Evolutionary conservation across 2,113 vertebrate species (phyloP), one percentile per base, ranked within the genome.

Genomic region (Nothoprocta pentlandii): DNA sequence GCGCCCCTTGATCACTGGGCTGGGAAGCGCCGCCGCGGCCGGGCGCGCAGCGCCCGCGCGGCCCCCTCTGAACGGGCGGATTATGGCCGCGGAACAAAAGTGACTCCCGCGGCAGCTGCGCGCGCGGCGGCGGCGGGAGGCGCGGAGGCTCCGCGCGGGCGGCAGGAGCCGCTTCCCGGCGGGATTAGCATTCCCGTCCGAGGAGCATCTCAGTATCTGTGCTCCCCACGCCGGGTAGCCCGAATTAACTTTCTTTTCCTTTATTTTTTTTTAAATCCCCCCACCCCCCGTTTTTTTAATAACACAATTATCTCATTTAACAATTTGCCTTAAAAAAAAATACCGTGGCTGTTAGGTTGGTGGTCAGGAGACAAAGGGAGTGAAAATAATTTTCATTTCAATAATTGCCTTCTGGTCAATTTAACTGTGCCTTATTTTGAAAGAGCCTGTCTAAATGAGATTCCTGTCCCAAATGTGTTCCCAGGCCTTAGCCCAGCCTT

Each of bases 341-440:
- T 91, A 96, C 96, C 80, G 92, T 93, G 97, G 85, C 97, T 97
- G 96, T 98, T 98, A 97, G 97, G 97, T 98, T 98, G 97, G 98
- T 98, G 97, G 98, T 97, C 98, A 98, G 97, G 97, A 98, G 98
- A 98, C 98, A 98, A 98, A 98, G 98, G 97, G 98, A 99, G 99
- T 99, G 98, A 98, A 99, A 99, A 99, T 99, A 98, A 99, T 99
- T 99, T 99, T 98, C 98, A 98, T 99, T 98, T 98, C 98, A 98
- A 98, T 98, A 98, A 99, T 99, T 99, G 98, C 99, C 98, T 99
- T 99, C 98, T 99, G 98, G 98, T 99, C 99, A 99, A 99, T 99
- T 99, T 99, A 99, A 99, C 99, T 98, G 98, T 97, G 98, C 98
- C 98, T 98, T 98, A 98, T 98, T 98, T 97, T 98, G 98, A 98